phyloP scores from a whole-genome alignment of 2,113 vertebrate genomes.

The Takifugu bimaculatus region DNA sequence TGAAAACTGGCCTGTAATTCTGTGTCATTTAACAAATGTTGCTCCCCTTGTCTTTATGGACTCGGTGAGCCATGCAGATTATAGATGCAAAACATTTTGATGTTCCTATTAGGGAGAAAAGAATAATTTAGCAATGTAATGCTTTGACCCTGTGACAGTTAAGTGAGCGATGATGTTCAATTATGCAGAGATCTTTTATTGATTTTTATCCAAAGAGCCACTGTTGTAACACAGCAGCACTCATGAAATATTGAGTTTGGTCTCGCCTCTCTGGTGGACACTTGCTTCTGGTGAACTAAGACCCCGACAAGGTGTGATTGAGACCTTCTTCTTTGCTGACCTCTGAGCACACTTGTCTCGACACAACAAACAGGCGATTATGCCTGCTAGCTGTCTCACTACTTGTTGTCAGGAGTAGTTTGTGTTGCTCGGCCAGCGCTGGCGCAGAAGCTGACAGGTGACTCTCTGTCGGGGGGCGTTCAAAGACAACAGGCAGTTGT shows the following conservation, averaged over 20 bases:
- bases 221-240: background rate
- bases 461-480: constrained; percentile 13
- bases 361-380: constrained; percentile 54
- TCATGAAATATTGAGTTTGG: constrained; percentile 37
- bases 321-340: constrained; percentile 40
- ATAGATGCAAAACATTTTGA: background rate
- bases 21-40: constrained; percentile 21
- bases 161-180: background rate
- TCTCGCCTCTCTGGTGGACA: constrained; percentile 11
- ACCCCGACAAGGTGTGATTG: constrained; percentile 46
- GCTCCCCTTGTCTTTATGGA: background rate
- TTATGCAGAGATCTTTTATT: constrained; percentile 7
- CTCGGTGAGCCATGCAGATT: constrained; percentile 1
- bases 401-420: constrained; percentile 44
- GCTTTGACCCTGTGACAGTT: background rate
- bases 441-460: constrained; percentile 26
- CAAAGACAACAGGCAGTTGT: constrained; percentile 15
- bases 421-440: constrained; percentile 29
- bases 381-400: constrained; percentile 41
- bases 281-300: background rate
- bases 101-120: background rate
- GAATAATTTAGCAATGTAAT: constrained; percentile 10
- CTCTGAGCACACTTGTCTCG: constrained; percentile 38
- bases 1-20: constrained; percentile 23
- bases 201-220: background rate